phyloP scores from a whole-genome alignment of 2,888 invertebrate genomes.

The Prosapia bicincta region DNA sequence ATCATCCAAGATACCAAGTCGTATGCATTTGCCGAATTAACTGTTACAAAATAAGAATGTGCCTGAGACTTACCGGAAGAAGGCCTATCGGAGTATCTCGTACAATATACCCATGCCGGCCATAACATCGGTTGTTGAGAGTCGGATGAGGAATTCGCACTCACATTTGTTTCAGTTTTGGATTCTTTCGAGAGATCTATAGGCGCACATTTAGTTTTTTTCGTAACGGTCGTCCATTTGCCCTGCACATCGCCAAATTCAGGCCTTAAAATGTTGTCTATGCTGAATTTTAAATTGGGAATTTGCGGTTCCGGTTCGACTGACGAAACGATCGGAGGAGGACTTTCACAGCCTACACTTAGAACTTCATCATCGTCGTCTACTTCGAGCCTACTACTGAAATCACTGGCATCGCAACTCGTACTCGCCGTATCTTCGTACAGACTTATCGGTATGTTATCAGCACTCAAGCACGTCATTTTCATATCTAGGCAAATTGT shows the following conservation, averaged over 20 bases:
- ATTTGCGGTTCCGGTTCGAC: slow-evolving; percentile 37
- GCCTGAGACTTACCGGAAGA: slow-evolving; percentile 69
- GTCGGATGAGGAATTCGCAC: slow-evolving; percentile 5
- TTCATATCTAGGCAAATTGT: neutral
- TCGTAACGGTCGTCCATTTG: slow-evolving; percentile 4
- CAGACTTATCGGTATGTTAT: slow-evolving; percentile 1
- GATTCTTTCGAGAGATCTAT: slow-evolving; percentile 27
- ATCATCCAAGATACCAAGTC: neutral
- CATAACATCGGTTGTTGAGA: slow-evolving; percentile 51
- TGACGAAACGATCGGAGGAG: slow-evolving; percentile 45
- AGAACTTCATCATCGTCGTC: slow-evolving; percentile 67
- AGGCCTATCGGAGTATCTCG: slow-evolving; percentile 86
- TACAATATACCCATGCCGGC: slow-evolving; percentile 99
- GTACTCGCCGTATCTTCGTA: slow-evolving; percentile 20
- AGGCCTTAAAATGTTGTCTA: slow-evolving; percentile 81
- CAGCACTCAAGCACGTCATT: slow-evolving; percentile 3
- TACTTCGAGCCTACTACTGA: neutral
- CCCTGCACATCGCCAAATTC: slow-evolving; percentile 72
- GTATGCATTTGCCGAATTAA: no score
- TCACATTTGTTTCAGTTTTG: neutral
- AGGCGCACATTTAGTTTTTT: slow-evolving; percentile 6
- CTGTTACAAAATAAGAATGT: neutral
- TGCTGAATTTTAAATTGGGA: slow-evolving; percentile 63
- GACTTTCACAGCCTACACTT: slow-evolving; percentile 75
- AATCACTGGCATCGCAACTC: slow-evolving; percentile 14